These are phyloP conservation scores for Gambusia yucatana DNA, from an alignment of 2,797 vertebrate genomes.

Conservation along the genomic window DNA sequence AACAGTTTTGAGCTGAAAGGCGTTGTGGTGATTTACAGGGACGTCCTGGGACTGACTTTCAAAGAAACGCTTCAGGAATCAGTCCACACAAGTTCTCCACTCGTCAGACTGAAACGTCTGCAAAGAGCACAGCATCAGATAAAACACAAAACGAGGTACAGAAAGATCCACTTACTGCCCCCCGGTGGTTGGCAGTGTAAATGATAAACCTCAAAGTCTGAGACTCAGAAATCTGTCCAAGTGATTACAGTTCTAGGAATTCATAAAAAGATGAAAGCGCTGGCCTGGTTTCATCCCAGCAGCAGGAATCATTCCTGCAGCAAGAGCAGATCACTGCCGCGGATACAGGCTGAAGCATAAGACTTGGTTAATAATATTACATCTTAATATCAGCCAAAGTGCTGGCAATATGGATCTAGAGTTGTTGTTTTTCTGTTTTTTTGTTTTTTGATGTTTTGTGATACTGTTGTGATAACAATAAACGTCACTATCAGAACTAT, in stretches of 20 bases:
- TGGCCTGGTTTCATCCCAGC: neutral
- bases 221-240: neutral
- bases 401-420: too few relatives aligned
- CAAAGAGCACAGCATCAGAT: too few relatives aligned
- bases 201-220: neutral
- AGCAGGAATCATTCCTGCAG: neutral
- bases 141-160: too few relatives aligned
- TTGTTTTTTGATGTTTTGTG: too few relatives aligned
- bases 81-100: neutral
- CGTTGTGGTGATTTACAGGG: neutral
- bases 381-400: neutral
- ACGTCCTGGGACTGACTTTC: neutral
- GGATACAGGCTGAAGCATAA: neutral
- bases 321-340: neutral
- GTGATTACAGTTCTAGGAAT: neutral
- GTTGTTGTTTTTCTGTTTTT: too few relatives aligned
- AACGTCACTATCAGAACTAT: too few relatives aligned
- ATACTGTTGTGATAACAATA: too few relatives aligned
- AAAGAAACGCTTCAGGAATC: neutral
- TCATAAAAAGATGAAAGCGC: conserved; percentile 1
- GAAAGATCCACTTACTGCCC: neutral
- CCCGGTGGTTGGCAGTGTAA: neutral
- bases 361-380: neutral
- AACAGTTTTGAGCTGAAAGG: neutral
- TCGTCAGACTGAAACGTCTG: neutral